A percentile compares a stretch with the other conserved stretches of the same genome.
These are phyloP conservation scores for Gavialis gangeticus DNA, from an alignment of 2,113 vertebrate species.

Conservation along the genomic window DNA sequence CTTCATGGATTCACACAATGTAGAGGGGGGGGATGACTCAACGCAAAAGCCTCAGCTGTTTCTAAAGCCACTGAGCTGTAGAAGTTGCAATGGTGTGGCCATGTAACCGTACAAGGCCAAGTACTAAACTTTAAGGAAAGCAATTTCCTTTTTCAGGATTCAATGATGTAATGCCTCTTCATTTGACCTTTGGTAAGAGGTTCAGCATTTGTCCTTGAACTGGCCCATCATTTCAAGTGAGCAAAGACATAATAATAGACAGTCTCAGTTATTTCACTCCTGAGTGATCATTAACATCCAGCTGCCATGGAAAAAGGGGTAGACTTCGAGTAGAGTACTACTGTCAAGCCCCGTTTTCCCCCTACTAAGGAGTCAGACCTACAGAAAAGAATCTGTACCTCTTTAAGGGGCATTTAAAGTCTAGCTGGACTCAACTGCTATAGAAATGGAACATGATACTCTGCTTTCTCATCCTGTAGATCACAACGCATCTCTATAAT, in stretches of 20 bases:
- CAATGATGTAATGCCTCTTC: not conserved
- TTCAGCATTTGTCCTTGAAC: not conserved
- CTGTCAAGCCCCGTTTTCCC: not conserved
- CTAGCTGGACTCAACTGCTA: not conserved
- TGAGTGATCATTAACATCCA: not conserved
- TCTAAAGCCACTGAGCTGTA: not conserved
- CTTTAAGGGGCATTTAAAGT: not conserved
- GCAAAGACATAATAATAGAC: not conserved
- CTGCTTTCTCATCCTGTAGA: slow-evolving; percentile 7
- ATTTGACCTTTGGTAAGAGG: not conserved
- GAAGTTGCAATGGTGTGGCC: not conserved
- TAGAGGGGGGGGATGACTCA: not conserved
- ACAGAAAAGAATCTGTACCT: not conserved
- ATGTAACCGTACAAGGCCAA: not conserved
- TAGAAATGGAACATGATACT: not conserved
- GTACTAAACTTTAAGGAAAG: not conserved
- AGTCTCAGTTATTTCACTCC: slow-evolving; percentile 22
- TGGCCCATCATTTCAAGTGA: not conserved
- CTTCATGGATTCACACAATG: not conserved
- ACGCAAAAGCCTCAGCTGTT: not conserved
- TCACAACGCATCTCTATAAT: not conserved
- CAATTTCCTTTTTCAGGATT: not conserved
- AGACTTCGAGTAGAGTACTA: not conserved
- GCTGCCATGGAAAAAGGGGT: not conserved
- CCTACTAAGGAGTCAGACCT: not conserved